Evolutionary conservation across 2,113 vertebrate species (phyloP), one percentile per base, ranked within the genome.

Genomic region (Deroptyus accipitrinus): DNA sequence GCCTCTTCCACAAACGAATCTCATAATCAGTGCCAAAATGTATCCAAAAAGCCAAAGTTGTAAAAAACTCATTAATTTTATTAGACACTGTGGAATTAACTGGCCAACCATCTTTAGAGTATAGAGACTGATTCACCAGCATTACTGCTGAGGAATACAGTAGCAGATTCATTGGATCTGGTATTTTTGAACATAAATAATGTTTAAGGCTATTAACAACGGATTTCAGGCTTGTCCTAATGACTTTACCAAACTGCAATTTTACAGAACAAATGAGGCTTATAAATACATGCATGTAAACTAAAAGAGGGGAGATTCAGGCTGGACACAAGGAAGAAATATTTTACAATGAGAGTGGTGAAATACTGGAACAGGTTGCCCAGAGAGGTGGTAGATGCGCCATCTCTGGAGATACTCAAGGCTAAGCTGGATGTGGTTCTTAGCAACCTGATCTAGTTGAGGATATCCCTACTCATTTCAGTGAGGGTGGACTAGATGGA

Each of bases 1-100:
- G 49, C n/a, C 23, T 76, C n/a, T 69, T 80, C 69, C 0, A 0
- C 54, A 44, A 67, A 55, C 0, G 0, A 42, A 39, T 62, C 62
- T 84, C 1, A 0, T 10, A 2, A 41, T 31, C 15, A 54, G 12
- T 84, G 75, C 57, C 73, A 78, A 83, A 59, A 42, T 79, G 62
- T 33, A 66, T 62, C 52, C 44, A 44, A 82, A 89, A 93, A 80
- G 39, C 39, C 84, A 77, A 66, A 95, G 76, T 46, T 62, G 52
- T 49, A 37, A 52, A 87, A 62, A 86, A 48, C 20, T 59, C 33
- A 19, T 30, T 1, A 27, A 52, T 77, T 87, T 72, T 79, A 73
- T 79, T 28, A 39, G 33, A 25, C 64, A 12, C 37, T 25, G 13
- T 44, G 62, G 66, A 79, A 76, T 85, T 95, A 66, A 76, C 48